Evolutionary conservation across 1,140 invertebrate species (phyloP), one percentile per base, ranked within the genome.

Genomic region (Trachymyrmex cornetzi): DNA sequence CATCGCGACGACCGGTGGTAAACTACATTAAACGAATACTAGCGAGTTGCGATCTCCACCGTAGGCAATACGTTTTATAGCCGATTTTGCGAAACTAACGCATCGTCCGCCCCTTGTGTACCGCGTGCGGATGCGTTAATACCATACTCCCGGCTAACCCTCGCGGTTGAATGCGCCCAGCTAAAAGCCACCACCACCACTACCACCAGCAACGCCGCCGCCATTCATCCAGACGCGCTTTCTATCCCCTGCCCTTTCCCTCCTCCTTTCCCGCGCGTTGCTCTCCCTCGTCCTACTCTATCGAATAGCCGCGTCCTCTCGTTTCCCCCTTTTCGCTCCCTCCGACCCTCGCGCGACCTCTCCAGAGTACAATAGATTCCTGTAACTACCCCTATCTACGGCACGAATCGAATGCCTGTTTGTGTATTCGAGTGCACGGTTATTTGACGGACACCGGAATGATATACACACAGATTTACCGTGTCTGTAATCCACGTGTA

Each of bases 281-380:
- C 87, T 84, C 87, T 81, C 85, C 82, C 84, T 55, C 55, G 48
- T 24, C 50, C 12, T 69, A 22, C 57, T 59, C 57, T 57, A 79
- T 74, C 82, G 50, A 72, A 61, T 82, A 57, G 77, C 30, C 87
- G 71, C 77, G 61, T 71, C 63, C 86, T 77, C 63, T 48, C 80
- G 38, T 72, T 75, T 59, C 72, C 66, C 75, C 85, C 67, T 61
- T 88, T 61, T 34, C 57, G n/a, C 69, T 67, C 66, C 53, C 82
- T 55, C 53, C 55, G 84, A 77, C 64, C 72, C 77, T 91, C 86
- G 89, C 89, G 87, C 89, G 87, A 91, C 89, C 90, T 91, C 91
- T 93, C 91, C 87, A 91, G 89, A 89, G 88, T 89, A 93, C 92
- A 93, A 93, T 94, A 90, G 91, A 93, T 93, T 92, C 91, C 92